Conservation (phyloP, 2,888 invertebrate genomes). For the Nomada lathburiana region DNA sequence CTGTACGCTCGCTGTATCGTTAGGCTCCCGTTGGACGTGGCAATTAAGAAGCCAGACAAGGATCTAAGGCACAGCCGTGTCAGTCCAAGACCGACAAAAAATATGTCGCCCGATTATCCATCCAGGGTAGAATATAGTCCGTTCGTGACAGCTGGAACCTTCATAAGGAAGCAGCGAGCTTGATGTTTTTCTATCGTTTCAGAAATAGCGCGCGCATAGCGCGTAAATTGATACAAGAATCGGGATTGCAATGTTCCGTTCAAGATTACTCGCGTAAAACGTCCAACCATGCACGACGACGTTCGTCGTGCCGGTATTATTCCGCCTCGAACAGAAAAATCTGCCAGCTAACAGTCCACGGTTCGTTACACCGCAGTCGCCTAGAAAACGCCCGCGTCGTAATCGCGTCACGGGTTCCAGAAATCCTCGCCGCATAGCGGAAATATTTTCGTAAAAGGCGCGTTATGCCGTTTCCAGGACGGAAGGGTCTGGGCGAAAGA, state of each 20-base stretch:
- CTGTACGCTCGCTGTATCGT: conserved; percentile 42
- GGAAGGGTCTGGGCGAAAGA: not conserved
- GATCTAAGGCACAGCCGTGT: conserved; percentile 1
- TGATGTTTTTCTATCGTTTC: too few species aligned
- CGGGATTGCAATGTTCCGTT: too few species aligned
- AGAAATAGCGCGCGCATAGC: too few species aligned
- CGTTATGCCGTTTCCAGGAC: not conserved
- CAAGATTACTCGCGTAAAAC: not conserved
- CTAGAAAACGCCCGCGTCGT: not conserved
- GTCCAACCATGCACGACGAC: not conserved
- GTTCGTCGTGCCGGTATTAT: not conserved
- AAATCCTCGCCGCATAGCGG: conserved; percentile 18
- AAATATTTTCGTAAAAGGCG: conserved; percentile 1
- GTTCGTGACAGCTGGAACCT: not conserved
- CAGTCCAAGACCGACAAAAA: not conserved
- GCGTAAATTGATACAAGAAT: too few species aligned
- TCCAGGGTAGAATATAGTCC: not conserved
- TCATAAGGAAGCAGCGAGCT: not conserved
- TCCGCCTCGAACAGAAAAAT: conserved; percentile 13
- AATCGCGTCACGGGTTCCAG: conserved; percentile 17
- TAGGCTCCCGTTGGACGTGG: conserved; percentile 19
- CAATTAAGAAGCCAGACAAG: conserved; percentile 55
- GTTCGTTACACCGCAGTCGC: conserved; percentile 41
- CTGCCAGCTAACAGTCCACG: conserved; percentile 10
- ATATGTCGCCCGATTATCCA: not conserved